Conservation (phyloP, 2,888 invertebrate genomes). For the Camponotus fellah region DNA sequence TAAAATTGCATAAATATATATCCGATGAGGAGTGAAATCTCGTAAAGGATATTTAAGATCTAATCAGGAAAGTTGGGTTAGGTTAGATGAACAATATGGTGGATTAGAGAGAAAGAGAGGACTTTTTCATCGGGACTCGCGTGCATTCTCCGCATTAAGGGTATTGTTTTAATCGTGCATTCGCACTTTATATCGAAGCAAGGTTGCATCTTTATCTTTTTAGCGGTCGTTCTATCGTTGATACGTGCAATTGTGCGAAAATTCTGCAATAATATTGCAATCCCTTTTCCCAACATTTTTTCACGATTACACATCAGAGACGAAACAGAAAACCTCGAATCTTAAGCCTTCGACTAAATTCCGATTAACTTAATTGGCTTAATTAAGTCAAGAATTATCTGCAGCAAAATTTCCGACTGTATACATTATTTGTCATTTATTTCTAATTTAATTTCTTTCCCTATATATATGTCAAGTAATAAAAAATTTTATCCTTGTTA, state of each 20-base stretch:
- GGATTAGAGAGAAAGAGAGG: neutral
- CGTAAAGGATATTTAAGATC: neutral
- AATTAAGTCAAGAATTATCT: neutral
- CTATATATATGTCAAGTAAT: neutral
- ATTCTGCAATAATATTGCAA: neutral
- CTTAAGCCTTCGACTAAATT: neutral
- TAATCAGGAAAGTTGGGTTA: constrained; percentile 1
- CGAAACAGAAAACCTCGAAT: neutral
- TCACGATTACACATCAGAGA: neutral
- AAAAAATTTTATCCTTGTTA: neutral
- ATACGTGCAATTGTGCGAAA: neutral
- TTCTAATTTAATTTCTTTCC: neutral
- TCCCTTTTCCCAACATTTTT: neutral
- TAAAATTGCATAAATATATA: neutral
- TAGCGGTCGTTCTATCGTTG: neutral
- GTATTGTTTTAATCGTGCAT: neutral
- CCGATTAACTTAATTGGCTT: neutral
- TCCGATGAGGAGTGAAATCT: neutral
- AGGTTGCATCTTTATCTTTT: neutral
- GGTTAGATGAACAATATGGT: constrained; percentile 8
- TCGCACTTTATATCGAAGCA: neutral
- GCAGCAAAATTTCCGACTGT: neutral
- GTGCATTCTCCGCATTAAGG: neutral
- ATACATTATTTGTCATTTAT: neutral
- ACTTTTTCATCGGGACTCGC: neutral